Percentiles rank a stretch among this genome's conserved stretches.
These are phyloP conservation scores for Hydrozoanthus gracilis DNA, from an alignment of 92 coral and sea anemone genomes.

Conservation along the genomic window DNA sequence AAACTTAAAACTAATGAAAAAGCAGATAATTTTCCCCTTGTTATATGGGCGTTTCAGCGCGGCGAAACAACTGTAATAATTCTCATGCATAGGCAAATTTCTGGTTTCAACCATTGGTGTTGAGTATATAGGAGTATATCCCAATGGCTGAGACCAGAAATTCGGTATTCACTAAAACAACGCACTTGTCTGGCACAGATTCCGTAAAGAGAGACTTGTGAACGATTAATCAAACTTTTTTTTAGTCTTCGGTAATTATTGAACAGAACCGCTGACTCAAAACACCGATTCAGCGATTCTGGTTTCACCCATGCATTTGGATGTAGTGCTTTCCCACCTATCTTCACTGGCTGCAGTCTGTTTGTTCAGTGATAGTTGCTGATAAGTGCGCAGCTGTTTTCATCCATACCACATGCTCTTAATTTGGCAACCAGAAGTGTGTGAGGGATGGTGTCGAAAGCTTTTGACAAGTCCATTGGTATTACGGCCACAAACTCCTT, in stretches of 20 bases:
- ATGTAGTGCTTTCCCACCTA: background rate
- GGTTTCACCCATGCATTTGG: background rate
- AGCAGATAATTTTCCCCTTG: too few relatives aligned
- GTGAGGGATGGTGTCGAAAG: slow-evolving; percentile 8
- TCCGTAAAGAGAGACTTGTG: background rate
- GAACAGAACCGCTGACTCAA: too few relatives aligned
- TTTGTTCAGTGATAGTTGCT: background rate
- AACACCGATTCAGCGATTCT: too few relatives aligned
- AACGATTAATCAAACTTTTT: background rate
- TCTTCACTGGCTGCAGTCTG: background rate
- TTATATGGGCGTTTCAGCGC: too few relatives aligned
- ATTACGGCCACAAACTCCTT: background rate
- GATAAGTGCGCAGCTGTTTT: background rate
- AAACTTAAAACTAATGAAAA: too few relatives aligned
- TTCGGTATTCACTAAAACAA: too few relatives aligned
- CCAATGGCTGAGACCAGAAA: too few relatives aligned
- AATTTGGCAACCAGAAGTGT: slow-evolving; percentile 39
- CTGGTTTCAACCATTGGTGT: too few relatives aligned
- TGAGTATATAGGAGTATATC: too few relatives aligned
- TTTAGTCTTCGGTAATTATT: background rate
- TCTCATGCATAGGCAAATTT: too few relatives aligned
- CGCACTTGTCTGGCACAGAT: too few relatives aligned
- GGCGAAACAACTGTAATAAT: too few relatives aligned
- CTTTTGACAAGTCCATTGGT: slow-evolving; percentile 30
- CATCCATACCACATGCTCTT: slow-evolving; percentile 17